Percentiles rank a stretch among this genome's conserved stretches.
phyloP scores from a whole-genome alignment of 2,888 invertebrate genomes.

The Erebia epiphron region DNA sequence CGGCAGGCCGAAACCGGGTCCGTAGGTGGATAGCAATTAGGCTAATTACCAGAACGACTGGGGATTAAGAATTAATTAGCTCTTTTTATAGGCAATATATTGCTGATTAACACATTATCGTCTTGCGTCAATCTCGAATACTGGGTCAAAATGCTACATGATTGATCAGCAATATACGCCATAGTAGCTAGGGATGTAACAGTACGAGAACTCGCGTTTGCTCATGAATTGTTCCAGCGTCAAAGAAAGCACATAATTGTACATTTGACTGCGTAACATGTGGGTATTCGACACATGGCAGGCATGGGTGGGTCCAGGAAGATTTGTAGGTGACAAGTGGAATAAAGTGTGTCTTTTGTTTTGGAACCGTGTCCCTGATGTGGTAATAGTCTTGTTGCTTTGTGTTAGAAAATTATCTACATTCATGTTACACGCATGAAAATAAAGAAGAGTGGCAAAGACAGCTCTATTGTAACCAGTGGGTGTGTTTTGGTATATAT shows the following conservation, averaged over 20 bases:
- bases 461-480: not conserved
- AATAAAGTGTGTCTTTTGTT: constrained; percentile 63
- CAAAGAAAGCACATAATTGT: constrained; percentile 50
- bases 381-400: constrained; percentile 24
- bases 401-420: constrained; percentile 17
- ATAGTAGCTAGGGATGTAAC: no score
- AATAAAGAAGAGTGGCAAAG: not conserved
- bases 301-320: constrained; percentile 73
- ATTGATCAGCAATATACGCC: no score
- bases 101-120: no score
- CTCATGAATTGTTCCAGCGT: constrained; percentile 4
- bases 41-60: no score
- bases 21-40: no score
- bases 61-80: no score
- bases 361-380: constrained; percentile 41
- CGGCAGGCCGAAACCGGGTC: no score
- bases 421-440: not conserved
- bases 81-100: no score
- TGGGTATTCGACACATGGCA: constrained; percentile 70
- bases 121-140: no score
- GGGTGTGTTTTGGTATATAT: not conserved
- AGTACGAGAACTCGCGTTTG: not conserved
- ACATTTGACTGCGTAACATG: constrained; percentile 65
- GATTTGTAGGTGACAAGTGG: constrained; percentile 75
- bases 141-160: no score